phyloP scores from a whole-genome alignment of 2,888 invertebrate genomes.

The Andrena trimmerana region DNA sequence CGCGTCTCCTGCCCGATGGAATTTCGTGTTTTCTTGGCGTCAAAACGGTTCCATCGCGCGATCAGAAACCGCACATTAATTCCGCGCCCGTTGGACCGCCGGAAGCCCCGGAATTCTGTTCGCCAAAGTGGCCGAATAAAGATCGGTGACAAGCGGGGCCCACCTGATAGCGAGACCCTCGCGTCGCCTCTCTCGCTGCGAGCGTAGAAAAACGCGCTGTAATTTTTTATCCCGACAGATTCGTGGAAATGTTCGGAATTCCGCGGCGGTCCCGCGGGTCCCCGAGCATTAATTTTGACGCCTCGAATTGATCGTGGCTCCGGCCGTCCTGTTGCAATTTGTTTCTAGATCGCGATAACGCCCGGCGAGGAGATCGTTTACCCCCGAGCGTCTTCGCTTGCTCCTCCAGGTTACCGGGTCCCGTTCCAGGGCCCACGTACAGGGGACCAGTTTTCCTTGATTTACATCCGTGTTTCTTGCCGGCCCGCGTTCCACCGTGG shows the following conservation, averaged over 20 bases:
- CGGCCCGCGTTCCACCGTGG: not conserved
- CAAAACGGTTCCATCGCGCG: not conserved
- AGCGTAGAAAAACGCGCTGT: constrained; percentile 5
- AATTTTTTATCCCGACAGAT: constrained; percentile 28
- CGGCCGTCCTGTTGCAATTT: constrained; percentile 46
- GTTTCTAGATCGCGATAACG: constrained; percentile 57
- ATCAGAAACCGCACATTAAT: constrained; percentile 58
- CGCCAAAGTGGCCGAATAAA: constrained; percentile 47
- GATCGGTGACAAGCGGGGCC: constrained; percentile 51
- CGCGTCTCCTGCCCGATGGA: not conserved
- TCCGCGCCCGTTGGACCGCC: constrained; percentile 41
- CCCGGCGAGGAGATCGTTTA: constrained; percentile 27
- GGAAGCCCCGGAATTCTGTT: constrained; percentile 67
- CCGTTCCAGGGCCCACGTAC: not conserved
- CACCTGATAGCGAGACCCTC: constrained; percentile 42
- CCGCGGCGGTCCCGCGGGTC: constrained; percentile 6
- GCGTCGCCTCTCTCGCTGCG: constrained; percentile 40
- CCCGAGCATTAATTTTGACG: constrained; percentile 40
- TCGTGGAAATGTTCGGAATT: constrained; percentile 51
- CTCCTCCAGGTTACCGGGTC: constrained; percentile 9
- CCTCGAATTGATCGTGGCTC: constrained; percentile 34
- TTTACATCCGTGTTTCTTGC: constrained; percentile 33
- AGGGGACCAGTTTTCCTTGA: constrained; percentile 36
- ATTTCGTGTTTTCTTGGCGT: constrained; percentile 18
- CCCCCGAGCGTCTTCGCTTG: constrained; percentile 19